Evolutionary conservation across 2,113 vertebrate genomes (phyloP), one percentile per base, ranked within the genome.

Genomic region (Anolis sagrei): DNA sequence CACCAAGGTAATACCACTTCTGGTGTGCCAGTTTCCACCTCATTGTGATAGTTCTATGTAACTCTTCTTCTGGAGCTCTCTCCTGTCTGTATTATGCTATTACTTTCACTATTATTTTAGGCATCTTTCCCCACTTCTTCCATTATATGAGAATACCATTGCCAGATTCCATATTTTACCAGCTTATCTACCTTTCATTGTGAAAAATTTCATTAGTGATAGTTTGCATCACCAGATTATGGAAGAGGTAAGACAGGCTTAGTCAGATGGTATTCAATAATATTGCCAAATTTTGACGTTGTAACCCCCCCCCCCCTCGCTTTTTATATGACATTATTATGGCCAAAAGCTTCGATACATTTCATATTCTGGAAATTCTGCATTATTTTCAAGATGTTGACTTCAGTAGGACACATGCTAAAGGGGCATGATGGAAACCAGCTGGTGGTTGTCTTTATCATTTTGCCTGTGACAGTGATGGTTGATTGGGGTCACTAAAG

Each of bases 361-460:
- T 75, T 49, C 16, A 75, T 7, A 44, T 13, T 44, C 39, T 36
- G 25, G 25, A 29, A 48, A 14, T 48, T 49, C 29, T 27, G 23
- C 39, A 13, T 25, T 44, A 27, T 48, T 44, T 75, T 49, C 4
- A 75, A 58, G 39, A 48, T 44, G 73, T 29, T 14, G 13, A 13
- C 32, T 72, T 76, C 36, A n/a, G 39, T 4, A 64, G 51, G 68
- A 54, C 21, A 58, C 7, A 19, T 70, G 66, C 23, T 23, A 81
- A 54, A 72, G 36, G 23, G 13, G 4, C 21, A 39, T 21, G 29
- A 32, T 9, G 39, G 39, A 39, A 64, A 7, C 58, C 64, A 18
- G 72, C 13, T 69, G 39, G 48, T 64, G 82, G 82, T 25, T 76
- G 48, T 49, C 73, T 76, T 76, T 83, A 44, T 83, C 82, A 83